Evolutionary conservation across 2,797 vertebrate species (phyloP).

Genomic region (Sebastes itinus): DNA sequence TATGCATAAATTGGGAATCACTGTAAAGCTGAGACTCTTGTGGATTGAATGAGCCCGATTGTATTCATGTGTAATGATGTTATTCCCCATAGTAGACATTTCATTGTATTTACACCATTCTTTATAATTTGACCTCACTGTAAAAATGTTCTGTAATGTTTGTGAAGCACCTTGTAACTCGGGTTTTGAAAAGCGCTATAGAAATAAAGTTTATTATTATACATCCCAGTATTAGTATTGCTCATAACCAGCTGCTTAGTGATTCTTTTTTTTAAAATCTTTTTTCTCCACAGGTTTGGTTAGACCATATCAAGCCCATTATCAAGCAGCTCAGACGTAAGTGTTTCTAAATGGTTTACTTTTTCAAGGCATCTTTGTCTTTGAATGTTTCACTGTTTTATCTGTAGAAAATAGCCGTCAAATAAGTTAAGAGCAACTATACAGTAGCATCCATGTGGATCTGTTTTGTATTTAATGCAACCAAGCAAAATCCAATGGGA

Average conservation of each 20-base stretch:
- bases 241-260: background rate
- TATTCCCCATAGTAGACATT: too few species aligned
- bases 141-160: too few species aligned
- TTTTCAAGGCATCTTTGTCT: background rate
- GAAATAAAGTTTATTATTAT: too few species aligned
- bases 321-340: slow-evolving; percentile 96
- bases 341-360: slow-evolving; percentile 66
- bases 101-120: too few species aligned
- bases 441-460: background rate
- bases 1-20: too few species aligned
- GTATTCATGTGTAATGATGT: too few species aligned
- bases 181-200: accelerated
- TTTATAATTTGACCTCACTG: too few species aligned
- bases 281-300: slow-evolving; percentile 89
- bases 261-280: background rate
- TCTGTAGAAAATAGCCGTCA: background rate
- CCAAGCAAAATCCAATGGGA: background rate
- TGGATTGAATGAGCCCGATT: too few species aligned
- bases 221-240: background rate
- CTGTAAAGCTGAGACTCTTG: too few species aligned
- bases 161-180: too few species aligned
- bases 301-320: slow-evolving; percentile 96
- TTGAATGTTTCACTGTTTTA: background rate
- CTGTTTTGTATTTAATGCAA: background rate
- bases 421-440: background rate